phyloP scores from a whole-genome alignment of 2,888 invertebrate species.

The Parochlus steinenii region DNA sequence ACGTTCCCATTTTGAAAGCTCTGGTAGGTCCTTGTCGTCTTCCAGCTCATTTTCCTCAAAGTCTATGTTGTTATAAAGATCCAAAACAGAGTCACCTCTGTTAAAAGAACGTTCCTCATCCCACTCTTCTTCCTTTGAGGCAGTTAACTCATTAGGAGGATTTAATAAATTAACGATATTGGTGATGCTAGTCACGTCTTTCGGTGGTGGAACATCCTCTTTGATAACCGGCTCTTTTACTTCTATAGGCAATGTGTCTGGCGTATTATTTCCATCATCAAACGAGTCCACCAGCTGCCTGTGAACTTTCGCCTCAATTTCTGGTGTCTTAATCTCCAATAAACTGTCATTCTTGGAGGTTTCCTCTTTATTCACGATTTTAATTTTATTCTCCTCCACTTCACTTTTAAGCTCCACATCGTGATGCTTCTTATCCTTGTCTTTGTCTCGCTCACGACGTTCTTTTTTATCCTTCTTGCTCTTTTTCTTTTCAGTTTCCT shows the following conservation, averaged over 20 bases:
- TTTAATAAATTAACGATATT: too few species aligned
- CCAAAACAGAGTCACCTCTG: conserved; percentile 21
- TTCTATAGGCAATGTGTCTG: too few species aligned
- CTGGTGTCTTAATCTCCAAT: conserved; percentile 18
- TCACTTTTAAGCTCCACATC: conserved; percentile 15
- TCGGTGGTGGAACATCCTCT: too few species aligned
- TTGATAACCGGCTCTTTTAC: too few species aligned
- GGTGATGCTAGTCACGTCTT: too few species aligned
- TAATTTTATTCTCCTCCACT: conserved; percentile 17
- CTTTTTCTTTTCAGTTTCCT: conserved; percentile 35
- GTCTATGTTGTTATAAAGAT: conserved; percentile 21
- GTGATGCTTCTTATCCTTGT: conserved; percentile 18
- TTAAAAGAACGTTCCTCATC: conserved; percentile 16
- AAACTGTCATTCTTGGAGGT: too few species aligned
- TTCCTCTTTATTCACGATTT: too few species aligned
- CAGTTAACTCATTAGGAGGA: too few species aligned
- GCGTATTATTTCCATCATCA: too few species aligned
- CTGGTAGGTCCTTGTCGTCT: conserved; percentile 33
- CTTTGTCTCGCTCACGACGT: conserved; percentile 17
- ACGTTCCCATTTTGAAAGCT: conserved; percentile 79
- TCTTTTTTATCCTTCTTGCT: conserved; percentile 31
- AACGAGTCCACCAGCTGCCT: too few species aligned
- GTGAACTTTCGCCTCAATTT: conserved; percentile 15
- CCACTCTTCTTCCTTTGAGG: too few species aligned
- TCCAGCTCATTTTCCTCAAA: conserved; percentile 21